phyloP scores from a whole-genome alignment of 2,113 vertebrate species.

The Psephotus haematonotus region DNA sequence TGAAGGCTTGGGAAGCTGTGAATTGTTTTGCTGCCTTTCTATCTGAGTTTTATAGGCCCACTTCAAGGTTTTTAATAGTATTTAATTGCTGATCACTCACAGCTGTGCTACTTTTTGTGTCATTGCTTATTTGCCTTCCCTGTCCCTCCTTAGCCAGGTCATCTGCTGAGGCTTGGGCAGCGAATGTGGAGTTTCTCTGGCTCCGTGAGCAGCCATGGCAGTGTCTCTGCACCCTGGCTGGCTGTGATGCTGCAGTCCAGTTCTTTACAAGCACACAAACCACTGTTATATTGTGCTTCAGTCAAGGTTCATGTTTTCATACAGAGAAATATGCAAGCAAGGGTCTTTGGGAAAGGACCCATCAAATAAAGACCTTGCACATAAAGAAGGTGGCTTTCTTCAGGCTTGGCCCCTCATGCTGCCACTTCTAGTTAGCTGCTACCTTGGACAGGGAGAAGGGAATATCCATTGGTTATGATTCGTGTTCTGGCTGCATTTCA shows the following conservation, averaged over 20 bases:
- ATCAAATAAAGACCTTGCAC: neutral
- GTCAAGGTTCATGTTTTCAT: neutral
- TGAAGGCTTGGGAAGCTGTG: neutral
- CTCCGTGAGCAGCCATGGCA: rapidly evolving
- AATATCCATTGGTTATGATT: neutral
- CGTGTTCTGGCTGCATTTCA: neutral
- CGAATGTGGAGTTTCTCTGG: neutral
- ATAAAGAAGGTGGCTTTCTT: neutral
- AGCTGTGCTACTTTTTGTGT: neutral
- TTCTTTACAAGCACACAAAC: neutral
- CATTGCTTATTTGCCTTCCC: neutral
- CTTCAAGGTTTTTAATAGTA: neutral
- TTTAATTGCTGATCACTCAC: neutral
- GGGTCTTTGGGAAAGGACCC: neutral
- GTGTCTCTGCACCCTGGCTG: neutral
- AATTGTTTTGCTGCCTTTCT: neutral
- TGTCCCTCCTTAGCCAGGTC: neutral
- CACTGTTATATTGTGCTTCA: neutral
- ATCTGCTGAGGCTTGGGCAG: neutral
- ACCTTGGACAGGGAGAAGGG: neutral
- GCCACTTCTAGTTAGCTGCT: neutral
- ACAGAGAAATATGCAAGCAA: neutral
- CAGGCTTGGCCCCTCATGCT: neutral
- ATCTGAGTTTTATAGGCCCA: neutral
- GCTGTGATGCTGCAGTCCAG: neutral